phyloP scores from a whole-genome alignment of 2,113 vertebrate species.

The Megatriorchis doriae region DNA sequence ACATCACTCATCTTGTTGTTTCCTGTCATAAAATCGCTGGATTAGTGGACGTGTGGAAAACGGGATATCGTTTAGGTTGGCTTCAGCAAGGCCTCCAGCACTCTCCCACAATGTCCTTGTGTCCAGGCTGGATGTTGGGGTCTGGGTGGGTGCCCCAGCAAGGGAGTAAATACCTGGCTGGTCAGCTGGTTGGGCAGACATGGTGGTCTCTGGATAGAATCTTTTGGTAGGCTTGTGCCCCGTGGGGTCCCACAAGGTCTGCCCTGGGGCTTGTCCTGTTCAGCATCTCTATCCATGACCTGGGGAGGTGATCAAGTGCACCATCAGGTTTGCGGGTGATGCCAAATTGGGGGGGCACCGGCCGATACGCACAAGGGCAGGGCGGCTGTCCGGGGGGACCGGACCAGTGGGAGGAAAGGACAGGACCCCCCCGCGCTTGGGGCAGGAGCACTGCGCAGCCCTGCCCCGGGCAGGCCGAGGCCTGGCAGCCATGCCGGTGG shows the following conservation, averaged over 20 bases:
- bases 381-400: neutral
- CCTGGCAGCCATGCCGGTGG: no score
- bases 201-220: neutral
- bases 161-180: fast-evolving
- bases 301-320: neutral
- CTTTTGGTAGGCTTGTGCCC: neutral
- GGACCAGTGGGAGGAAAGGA: neutral
- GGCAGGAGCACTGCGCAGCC: no score
- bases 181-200: fast-evolving
- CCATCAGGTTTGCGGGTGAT: neutral
- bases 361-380: fast-evolving
- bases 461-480: no score
- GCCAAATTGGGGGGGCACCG: fast-evolving
- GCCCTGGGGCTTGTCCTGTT: neutral
- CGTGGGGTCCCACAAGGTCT: neutral
- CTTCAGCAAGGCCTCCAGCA: neutral
- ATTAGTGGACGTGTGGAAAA: neutral
- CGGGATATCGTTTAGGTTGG: fast-evolving
- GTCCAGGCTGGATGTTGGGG: neutral
- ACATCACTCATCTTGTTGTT: neutral
- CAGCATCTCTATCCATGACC: neutral
- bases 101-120: neutral
- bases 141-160: neutral
- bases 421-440: no score
- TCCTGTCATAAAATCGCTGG: neutral